Percentiles rank a stretch among this genome's conserved stretches.
Conservation (phyloP, 1,140 invertebrate species). For the Heliconius hewitsoni region DNA sequence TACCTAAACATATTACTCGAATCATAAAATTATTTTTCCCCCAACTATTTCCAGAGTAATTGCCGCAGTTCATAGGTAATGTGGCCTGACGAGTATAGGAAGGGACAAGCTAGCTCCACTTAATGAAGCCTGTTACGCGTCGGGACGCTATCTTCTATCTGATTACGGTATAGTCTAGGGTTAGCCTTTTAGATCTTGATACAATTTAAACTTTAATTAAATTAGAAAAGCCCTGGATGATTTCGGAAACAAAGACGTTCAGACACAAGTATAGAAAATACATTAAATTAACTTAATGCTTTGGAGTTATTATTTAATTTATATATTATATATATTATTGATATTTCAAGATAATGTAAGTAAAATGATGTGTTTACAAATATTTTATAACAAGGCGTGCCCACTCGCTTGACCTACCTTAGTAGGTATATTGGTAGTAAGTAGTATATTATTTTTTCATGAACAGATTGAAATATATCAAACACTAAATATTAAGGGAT, state of each 20-base stretch:
- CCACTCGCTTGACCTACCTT: too few relatives aligned
- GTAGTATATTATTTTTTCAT: too few relatives aligned
- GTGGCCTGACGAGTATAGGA: slow-evolving; percentile 31
- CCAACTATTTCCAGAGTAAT: neutral
- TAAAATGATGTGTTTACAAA: too few relatives aligned
- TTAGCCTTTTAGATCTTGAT: slow-evolving; percentile 19
- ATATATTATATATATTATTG: too few relatives aligned
- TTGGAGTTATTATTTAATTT: too few relatives aligned
- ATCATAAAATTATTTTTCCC: slow-evolving; percentile 4
- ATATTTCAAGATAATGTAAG: too few relatives aligned
- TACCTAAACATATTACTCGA: neutral
- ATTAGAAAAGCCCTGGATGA: neutral
- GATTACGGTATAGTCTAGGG: slow-evolving; percentile 23
- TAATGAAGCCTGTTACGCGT: slow-evolving; percentile 34
- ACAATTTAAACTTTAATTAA: neutral
- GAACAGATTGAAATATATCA: too few relatives aligned
- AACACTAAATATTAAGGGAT: too few relatives aligned
- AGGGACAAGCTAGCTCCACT: slow-evolving; percentile 32
- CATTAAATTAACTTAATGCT: neutral
- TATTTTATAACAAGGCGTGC: too few relatives aligned
- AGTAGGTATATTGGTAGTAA: too few relatives aligned
- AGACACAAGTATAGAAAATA: neutral
- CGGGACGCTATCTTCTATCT: slow-evolving; percentile 22
- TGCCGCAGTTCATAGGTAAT: slow-evolving; percentile 5
- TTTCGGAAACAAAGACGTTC: neutral